Evolutionary conservation across 2,888 invertebrate genomes (phyloP), one percentile per base, ranked within the genome.

Genomic region (Cataglyphis cursor): DNA sequence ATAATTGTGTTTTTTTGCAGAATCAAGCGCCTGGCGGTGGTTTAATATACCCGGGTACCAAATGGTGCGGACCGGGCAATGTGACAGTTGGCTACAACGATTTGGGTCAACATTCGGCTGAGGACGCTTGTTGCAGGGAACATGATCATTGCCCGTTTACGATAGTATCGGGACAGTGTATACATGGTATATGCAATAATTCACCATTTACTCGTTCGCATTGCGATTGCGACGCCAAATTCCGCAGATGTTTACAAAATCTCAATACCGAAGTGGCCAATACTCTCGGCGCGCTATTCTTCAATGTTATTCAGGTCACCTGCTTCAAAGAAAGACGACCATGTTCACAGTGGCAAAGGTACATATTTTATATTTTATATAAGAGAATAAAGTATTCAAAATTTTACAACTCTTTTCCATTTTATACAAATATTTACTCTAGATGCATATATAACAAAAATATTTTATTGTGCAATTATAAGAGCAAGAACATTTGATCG

Each of bases 41-140:
- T 10, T 73, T 94, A 21, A 94, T 95, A 74, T 95, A 94, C 86
- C 96, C 96, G 78, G 97, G 97, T 2, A 97, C 97, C 0, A 97
- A 97, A 92, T 97, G 97, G 97, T 97, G 97, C 93, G 97, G 97
- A 0, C 96, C 97, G 70, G 97, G 97, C 31, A 96, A 96, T 84
- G 94, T 96, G 18, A 97, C 97, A 0, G 91, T 92, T 2, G 96
- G 96, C 88, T 96, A 96, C 91, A 95, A 96, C 44, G 97, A 97
- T 85, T 94, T 97, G 84, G 97, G 97, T 0, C 93, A 95, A 0
- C 96, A 97, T 90, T 90, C 93, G 0, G 96, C 96, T 73, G 97
- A 97, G 91, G 97, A 97, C 93, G 95, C 95, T 35, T 97, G 97
- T 90, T 97, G 97, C 91, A 95, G 97, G 31, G 97, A 97, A 83